Evolutionary conservation across 2,113 vertebrate species (phyloP).

Genomic region (Copsychus sechellarum): DNA sequence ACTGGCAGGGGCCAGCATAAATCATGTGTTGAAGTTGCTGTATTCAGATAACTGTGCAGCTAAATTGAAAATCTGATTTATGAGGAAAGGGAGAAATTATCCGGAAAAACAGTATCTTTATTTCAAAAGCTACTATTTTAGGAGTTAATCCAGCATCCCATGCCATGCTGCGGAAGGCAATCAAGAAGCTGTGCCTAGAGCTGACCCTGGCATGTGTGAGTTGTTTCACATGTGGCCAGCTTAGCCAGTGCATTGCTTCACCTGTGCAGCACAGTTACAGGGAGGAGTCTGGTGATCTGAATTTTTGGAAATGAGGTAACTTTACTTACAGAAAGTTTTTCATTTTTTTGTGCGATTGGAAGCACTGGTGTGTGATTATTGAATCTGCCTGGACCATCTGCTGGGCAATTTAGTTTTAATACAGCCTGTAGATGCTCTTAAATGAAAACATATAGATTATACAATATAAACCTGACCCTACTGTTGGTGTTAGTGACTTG

Average conservation of each 20-base stretch:
- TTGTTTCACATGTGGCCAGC: not conserved
- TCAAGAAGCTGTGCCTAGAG: fast-evolving
- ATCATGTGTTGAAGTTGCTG: not conserved
- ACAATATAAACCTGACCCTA: not conserved
- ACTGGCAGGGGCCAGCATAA: not conserved
- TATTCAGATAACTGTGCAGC: not conserved
- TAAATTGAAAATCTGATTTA: not conserved
- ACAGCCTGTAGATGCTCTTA: not conserved
- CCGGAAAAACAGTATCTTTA: not conserved
- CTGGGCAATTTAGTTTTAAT: not conserved
- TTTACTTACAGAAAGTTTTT: not conserved
- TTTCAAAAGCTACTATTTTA: not conserved
- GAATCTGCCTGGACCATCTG: constrained; percentile 16
- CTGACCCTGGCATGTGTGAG: fast-evolving
- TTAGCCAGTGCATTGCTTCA: not conserved
- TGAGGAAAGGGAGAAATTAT: not conserved
- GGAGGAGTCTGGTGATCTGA: too few species aligned
- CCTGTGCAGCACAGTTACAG: not conserved
- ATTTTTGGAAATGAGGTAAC: not conserved
- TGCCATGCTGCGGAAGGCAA: not conserved
- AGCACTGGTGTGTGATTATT: not conserved
- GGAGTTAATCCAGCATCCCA: not conserved
- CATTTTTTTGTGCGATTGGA: not conserved
- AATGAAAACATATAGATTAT: not conserved
- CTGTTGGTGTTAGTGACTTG: not conserved